Conservation (phyloP, 2,797 vertebrate genomes). For the Muscicapa comitata region DNA sequence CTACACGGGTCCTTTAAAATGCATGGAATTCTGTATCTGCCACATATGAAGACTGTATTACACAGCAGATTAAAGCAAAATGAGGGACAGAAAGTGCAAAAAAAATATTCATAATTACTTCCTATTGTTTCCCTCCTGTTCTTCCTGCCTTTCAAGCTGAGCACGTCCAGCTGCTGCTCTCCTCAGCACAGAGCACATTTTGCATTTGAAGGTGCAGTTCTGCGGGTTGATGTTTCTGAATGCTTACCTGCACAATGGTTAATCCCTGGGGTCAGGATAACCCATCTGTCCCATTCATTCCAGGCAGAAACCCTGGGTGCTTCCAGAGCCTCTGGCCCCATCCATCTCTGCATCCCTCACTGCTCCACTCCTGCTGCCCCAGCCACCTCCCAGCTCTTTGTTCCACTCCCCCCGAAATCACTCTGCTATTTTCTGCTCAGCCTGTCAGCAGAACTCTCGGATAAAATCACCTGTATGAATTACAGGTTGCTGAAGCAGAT, state of each 20-base stretch:
- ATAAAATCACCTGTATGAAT: neutral
- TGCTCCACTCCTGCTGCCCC: neutral
- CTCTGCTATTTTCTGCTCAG: neutral
- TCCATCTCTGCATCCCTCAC: neutral
- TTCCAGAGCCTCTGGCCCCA: neutral
- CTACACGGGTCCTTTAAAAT: neutral
- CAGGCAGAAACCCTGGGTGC: neutral
- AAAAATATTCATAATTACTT: neutral
- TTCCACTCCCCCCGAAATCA: neutral
- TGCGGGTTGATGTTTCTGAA: neutral
- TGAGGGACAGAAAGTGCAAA: neutral
- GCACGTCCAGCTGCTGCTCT: neutral
- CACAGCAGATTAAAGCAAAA: neutral
- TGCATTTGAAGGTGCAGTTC: neutral
- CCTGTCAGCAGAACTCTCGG: neutral
- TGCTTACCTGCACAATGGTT: neutral
- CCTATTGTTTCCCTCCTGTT: neutral
- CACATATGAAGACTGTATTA: neutral
- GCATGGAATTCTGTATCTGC: neutral
- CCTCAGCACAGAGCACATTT: neutral
- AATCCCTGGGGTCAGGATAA: neutral
- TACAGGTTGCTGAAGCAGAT: neutral
- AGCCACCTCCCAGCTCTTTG: neutral
- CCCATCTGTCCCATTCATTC: neutral
- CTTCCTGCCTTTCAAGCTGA: neutral